Evolutionary conservation across 2,797 vertebrate genomes (phyloP).

Genomic region (Bradypodion pumilum): DNA sequence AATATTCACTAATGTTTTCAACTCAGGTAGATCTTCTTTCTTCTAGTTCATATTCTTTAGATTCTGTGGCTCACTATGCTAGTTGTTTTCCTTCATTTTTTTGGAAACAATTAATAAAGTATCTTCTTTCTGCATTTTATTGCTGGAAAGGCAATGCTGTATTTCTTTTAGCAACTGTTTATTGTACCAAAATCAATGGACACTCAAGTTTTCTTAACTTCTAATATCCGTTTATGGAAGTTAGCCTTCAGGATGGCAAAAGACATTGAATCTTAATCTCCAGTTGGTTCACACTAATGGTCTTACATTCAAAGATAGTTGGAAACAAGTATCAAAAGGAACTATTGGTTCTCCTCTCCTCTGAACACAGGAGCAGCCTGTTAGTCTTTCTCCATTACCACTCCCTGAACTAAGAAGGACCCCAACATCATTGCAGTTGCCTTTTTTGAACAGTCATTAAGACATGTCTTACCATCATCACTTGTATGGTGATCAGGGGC

Average conservation of each 20-base stretch:
- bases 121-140: background rate
- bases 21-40: background rate
- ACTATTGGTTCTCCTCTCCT: slow-evolving; percentile 33
- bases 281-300: slow-evolving; percentile 52
- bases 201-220: slow-evolving; percentile 62
- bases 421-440: background rate
- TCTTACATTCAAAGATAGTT: slow-evolving; percentile 21
- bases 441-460: background rate
- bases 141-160: slow-evolving; percentile 12
- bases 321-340: slow-evolving; percentile 27
- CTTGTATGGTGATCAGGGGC: slow-evolving; percentile 87
- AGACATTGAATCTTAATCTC: slow-evolving; percentile 49
- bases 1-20: background rate
- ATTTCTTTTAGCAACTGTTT: slow-evolving; percentile 60
- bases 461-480: slow-evolving; percentile 85
- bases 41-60: slow-evolving; percentile 16
- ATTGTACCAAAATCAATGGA: slow-evolving; percentile 54
- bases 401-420: background rate
- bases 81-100: slow-evolving; percentile 20
- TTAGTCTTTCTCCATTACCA: slow-evolving; percentile 25
- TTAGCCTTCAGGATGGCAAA: slow-evolving; percentile 50
- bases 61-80: slow-evolving; percentile 4
- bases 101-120: slow-evolving; percentile 24
- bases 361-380: slow-evolving; percentile 28
- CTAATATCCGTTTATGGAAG: slow-evolving; percentile 61